Percentiles rank a stretch among this genome's conserved stretches.
These are phyloP conservation scores for Dryobota labecula DNA, from an alignment of 2,888 invertebrate genomes.

Conservation along the genomic window DNA sequence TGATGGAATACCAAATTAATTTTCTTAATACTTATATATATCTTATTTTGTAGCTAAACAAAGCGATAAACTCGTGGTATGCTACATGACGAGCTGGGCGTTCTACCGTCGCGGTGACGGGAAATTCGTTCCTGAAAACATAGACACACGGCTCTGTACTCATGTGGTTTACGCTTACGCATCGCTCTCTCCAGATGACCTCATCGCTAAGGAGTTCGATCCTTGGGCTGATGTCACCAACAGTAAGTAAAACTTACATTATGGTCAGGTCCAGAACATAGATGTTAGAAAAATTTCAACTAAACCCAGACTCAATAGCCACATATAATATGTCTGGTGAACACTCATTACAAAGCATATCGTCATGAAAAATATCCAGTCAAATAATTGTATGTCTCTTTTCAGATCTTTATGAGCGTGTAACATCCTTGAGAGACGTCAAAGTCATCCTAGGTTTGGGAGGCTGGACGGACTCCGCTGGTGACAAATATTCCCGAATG, in stretches of 20 bases:
- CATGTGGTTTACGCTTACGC: constrained; percentile 97
- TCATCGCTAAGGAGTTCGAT: constrained; percentile 95
- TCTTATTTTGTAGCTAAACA: constrained; percentile 76
- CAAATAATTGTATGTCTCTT: constrained; percentile 16
- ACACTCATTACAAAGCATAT: too few species aligned
- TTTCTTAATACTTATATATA: background rate
- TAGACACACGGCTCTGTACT: constrained; percentile 95
- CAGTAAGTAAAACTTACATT: constrained; percentile 87
- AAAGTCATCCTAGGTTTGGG: constrained; percentile 95
- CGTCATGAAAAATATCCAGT: too few species aligned
- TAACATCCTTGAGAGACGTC: constrained; percentile 92
- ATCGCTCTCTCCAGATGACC: constrained; percentile 94
- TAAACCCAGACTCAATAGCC: too few species aligned
- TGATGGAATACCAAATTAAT: too few species aligned
- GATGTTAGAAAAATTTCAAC: too few species aligned
- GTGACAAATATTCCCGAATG: constrained; percentile 96
- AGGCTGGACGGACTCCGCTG: constrained; percentile 98
- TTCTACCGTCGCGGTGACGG: constrained; percentile 95
- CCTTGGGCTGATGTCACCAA: constrained; percentile 97
- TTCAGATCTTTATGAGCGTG: constrained; percentile 95
- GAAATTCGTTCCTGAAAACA: constrained; percentile 96
- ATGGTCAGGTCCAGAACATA: too few species aligned
- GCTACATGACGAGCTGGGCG: constrained; percentile 97
- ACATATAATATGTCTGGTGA: too few species aligned
- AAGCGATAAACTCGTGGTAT: constrained; percentile 92